A percentile compares a stretch with the other conserved stretches of the same genome.
phyloP scores from a whole-genome alignment of 2,113 vertebrate species.

The Fulmarus glacialis region DNA sequence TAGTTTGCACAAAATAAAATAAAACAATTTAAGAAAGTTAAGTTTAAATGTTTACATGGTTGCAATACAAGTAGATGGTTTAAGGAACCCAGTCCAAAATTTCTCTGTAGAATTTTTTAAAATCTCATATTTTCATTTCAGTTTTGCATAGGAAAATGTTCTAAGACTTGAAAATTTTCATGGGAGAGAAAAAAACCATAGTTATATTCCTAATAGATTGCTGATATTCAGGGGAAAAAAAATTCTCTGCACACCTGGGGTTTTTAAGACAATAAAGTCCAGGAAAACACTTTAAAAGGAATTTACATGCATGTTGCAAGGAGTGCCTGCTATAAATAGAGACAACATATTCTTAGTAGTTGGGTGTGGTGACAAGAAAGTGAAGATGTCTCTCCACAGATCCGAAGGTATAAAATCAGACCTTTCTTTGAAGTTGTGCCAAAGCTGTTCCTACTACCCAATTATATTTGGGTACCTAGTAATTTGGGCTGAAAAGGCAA shows the following conservation, averaged over 20 bases:
- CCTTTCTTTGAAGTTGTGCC: background rate
- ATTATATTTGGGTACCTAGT: background rate
- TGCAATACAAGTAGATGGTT: background rate
- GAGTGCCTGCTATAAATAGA: background rate
- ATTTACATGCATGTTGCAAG: background rate
- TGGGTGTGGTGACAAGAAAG: conserved; percentile 1
- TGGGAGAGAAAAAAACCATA: background rate
- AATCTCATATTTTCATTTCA: background rate
- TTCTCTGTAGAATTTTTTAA: background rate
- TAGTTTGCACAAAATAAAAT: background rate
- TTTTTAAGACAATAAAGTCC: background rate
- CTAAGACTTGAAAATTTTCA: background rate
- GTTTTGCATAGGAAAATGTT: background rate
- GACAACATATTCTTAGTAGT: background rate
- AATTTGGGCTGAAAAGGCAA: background rate
- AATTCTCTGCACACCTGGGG: background rate
- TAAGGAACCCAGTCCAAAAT: background rate
- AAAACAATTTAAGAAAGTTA: background rate
- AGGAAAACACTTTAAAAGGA: background rate
- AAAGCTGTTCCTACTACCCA: background rate
- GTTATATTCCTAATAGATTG: background rate
- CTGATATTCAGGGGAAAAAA: background rate
- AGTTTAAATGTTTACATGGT: background rate
- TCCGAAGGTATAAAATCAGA: background rate
- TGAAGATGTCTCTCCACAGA: background rate